A percentile compares a stretch with the other conserved stretches of the same genome.
phyloP scores from a whole-genome alignment of 2,797 vertebrate species.

The Urocyon cinereoargenteus region DNA sequence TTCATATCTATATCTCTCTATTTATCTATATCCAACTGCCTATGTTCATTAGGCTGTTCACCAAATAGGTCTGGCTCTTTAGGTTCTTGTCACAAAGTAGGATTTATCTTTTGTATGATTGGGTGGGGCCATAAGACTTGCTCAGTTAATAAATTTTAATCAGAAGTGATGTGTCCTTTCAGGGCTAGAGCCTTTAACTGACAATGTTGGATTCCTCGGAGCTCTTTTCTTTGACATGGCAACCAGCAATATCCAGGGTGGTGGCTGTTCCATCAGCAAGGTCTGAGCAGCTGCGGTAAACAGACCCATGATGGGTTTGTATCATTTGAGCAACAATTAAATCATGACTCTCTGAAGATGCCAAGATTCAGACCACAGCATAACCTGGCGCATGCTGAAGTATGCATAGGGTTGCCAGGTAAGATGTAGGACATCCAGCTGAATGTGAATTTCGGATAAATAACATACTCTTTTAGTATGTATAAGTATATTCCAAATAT shows the following conservation, averaged over 20 bases:
- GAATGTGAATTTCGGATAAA: neutral
- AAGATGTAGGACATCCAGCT: neutral
- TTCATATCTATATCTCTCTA: neutral
- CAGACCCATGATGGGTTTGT: neutral
- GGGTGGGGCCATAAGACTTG: neutral
- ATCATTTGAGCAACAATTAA: neutral
- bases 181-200: accelerated
- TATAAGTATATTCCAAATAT: neutral
- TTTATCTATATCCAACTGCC: too few relatives aligned
- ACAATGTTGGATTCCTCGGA: neutral
- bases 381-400: accelerated
- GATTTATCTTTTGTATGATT: neutral
- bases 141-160: neutral
- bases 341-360: neutral
- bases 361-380: accelerated
- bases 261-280: accelerated
- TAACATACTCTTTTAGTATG: neutral
- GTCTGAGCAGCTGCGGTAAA: neutral
- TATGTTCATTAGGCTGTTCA: neutral
- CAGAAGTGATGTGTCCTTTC: neutral
- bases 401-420: neutral
- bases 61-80: neutral
- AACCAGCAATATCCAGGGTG: accelerated
- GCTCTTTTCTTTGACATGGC: accelerated
- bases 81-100: neutral